Evolutionary conservation across 64 coral and sea anemone genomes (phyloP).

Genomic region (Acropora tenuis): DNA sequence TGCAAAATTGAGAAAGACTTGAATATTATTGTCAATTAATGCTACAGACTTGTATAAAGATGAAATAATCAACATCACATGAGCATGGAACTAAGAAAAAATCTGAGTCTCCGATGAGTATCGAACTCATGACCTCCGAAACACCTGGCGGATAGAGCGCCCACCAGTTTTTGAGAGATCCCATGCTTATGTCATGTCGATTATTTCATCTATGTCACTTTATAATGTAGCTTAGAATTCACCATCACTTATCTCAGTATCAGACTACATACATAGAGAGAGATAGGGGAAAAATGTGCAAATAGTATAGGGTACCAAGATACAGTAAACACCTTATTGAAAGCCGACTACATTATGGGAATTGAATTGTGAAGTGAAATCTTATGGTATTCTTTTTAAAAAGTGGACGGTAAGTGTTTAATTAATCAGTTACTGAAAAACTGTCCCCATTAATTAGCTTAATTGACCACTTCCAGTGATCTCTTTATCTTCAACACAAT

Average conservation of each 20-base stretch:
- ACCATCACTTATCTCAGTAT: background rate
- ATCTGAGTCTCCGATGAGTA: background rate
- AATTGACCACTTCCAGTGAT: background rate
- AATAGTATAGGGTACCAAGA: background rate
- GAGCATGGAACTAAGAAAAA: too few species aligned
- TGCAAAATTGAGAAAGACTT: background rate
- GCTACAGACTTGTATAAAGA: background rate
- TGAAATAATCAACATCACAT: background rate
- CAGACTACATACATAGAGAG: background rate
- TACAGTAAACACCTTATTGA: background rate
- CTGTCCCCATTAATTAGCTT: too few species aligned
- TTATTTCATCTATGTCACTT: constrained; percentile 5
- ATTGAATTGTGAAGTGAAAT: background rate
- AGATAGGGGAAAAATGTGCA: background rate
- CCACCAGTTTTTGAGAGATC: too few species aligned
- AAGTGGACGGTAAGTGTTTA: background rate
- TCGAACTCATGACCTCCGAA: background rate
- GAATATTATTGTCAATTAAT: background rate
- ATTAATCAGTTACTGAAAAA: background rate
- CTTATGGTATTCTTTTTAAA: background rate
- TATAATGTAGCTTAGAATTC: background rate
- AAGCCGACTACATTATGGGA: background rate
- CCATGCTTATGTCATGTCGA: background rate
- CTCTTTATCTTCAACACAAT: background rate
- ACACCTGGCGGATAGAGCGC: background rate